These are phyloP conservation scores for Ariolimax columbianus DNA, from an alignment of 2,888 invertebrate species.

Conservation along the genomic window DNA sequence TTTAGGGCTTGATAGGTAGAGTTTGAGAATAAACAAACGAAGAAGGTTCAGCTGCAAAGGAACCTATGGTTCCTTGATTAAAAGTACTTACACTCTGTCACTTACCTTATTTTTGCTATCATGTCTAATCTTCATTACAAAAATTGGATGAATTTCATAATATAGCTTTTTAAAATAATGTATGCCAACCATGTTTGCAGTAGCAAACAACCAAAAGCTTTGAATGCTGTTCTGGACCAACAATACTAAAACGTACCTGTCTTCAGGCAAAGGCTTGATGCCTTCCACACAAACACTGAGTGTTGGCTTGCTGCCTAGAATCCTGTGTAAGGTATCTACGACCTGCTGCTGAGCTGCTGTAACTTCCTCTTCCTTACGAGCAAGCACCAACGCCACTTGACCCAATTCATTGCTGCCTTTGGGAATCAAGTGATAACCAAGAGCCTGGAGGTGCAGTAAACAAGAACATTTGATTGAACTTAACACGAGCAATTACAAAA, in stretches of 20 bases:
- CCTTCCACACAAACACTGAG: slow-evolving; percentile 88
- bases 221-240: neutral
- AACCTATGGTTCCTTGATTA: no score
- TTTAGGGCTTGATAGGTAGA: no score
- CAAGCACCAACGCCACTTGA: slow-evolving; percentile 90
- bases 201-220: no score
- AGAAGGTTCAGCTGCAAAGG: no score
- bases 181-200: no score
- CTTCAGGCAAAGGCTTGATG: slow-evolving; percentile 88
- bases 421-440: slow-evolving; percentile 93
- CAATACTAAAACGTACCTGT: slow-evolving; percentile 79
- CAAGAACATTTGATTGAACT: neutral
- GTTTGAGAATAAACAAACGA: no score
- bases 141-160: no score
- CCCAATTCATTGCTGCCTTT: slow-evolving; percentile 94
- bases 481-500: no score
- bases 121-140: no score
- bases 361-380: slow-evolving; percentile 88
- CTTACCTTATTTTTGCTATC: no score
- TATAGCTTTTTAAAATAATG: no score
- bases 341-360: slow-evolving; percentile 86
- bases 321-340: slow-evolving; percentile 73
- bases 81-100: no score
- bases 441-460: slow-evolving; percentile 81
- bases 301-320: slow-evolving; percentile 90